Percentiles rank a stretch among this genome's conserved stretches.
Conservation (phyloP, 2,113 vertebrate species). For the Planiliza haematocheilus region DNA sequence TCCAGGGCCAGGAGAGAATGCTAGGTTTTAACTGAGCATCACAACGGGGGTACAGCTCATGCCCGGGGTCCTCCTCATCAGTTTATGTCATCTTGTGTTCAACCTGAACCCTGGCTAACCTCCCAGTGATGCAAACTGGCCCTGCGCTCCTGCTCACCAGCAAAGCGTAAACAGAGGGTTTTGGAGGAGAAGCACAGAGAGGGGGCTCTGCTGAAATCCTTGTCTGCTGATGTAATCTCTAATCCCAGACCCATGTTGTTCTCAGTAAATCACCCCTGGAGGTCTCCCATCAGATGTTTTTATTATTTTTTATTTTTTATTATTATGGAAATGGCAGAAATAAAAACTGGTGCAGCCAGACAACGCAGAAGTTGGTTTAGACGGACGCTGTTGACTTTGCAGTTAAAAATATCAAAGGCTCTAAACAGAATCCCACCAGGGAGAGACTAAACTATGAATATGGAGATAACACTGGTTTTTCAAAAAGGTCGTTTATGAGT, state of each 20-base stretch:
- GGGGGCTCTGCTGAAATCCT: slow-evolving; percentile 60
- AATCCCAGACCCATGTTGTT: slow-evolving; percentile 71
- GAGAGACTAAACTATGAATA: slow-evolving; percentile 17
- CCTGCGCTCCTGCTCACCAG: slow-evolving; percentile 56
- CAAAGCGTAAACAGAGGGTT: slow-evolving; percentile 71
- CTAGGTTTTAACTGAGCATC: slow-evolving; percentile 52
- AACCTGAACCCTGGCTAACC: slow-evolving; percentile 78
- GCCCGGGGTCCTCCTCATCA: slow-evolving; percentile 57
- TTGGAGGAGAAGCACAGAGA: slow-evolving; percentile 43
- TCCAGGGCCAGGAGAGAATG: slow-evolving; percentile 45
- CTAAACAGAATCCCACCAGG: slow-evolving; percentile 35
- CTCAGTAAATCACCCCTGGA: slow-evolving; percentile 69
- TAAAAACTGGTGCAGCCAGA: slow-evolving; percentile 46
- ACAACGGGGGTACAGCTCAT: slow-evolving; percentile 43
- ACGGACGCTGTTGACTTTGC: slow-evolving; percentile 63
- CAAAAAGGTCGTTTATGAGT: neutral
- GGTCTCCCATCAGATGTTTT: slow-evolving; percentile 54
- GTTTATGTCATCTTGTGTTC: slow-evolving; percentile 45
- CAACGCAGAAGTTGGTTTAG: slow-evolving; percentile 46
- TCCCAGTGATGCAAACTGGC: slow-evolving; percentile 65
- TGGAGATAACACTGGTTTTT: slow-evolving; percentile 5
- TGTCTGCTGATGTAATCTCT: slow-evolving; percentile 75
- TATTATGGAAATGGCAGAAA: slow-evolving; percentile 26
- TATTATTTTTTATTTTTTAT: slow-evolving; percentile 35
- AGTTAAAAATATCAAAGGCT: slow-evolving; percentile 59